Percentiles rank a stretch among this genome's conserved stretches.
phyloP scores from a whole-genome alignment of 2,888 invertebrate genomes.

The Tuberolachnus salignus region DNA sequence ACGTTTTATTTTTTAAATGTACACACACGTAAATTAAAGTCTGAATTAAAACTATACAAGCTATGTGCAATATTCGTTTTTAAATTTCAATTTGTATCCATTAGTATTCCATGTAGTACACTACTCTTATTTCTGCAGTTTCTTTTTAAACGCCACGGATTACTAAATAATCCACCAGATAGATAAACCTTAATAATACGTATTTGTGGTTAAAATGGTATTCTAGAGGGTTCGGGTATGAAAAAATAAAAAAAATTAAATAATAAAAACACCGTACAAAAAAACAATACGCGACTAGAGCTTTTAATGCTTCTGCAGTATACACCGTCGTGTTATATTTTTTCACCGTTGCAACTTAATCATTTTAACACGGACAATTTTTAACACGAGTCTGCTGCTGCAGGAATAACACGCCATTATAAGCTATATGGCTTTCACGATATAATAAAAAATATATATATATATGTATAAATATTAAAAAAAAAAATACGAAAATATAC shows the following conservation, averaged over 20 bases:
- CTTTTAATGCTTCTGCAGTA: conserved; percentile 35
- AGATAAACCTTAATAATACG: conserved; percentile 29
- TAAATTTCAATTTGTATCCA: conserved; percentile 33
- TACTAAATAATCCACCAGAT: not conserved
- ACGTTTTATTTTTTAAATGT: too few species aligned
- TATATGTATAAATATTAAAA: too few species aligned
- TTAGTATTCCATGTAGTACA: not conserved
- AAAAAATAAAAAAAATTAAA: conserved; percentile 5
- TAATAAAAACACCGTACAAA: too few species aligned
- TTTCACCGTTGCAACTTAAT: not conserved
- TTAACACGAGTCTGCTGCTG: conserved; percentile 23
- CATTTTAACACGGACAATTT: conserved; percentile 9
- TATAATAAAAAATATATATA: conserved; percentile 35
- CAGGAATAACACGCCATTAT: too few species aligned
- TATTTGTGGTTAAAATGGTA: conserved; percentile 34
- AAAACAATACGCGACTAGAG: too few species aligned
- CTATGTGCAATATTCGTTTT: not conserved
- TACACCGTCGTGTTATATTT: not conserved
- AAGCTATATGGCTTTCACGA: not conserved
- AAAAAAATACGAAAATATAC: too few species aligned
- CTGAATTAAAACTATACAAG: too few species aligned
- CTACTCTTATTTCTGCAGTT: not conserved
- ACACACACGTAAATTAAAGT: too few species aligned
- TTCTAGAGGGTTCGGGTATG: not conserved
- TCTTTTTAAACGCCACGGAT: conserved; percentile 12